These are phyloP conservation scores for Trichopria drosophilae DNA, from an alignment of 2,888 invertebrate species.

Conservation along the genomic window DNA sequence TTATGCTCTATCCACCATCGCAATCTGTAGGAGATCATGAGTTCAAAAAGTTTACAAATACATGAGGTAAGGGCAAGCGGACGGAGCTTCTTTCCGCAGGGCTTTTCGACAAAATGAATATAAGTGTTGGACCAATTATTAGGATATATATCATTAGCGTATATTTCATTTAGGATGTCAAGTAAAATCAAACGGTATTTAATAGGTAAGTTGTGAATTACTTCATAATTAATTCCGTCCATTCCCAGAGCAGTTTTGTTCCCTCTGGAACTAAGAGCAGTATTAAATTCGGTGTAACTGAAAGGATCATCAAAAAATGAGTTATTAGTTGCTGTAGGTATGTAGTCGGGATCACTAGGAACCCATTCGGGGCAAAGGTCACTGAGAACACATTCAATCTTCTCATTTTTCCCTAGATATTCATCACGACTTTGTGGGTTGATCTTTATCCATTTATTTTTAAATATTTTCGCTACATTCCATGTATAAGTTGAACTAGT, in stretches of 20 bases:
- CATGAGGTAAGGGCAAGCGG: conserved; percentile 31
- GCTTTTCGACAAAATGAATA: conserved; percentile 30
- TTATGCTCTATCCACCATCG: conserved; percentile 29
- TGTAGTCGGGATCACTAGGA: background rate
- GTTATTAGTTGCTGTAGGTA: background rate
- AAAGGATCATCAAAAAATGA: conserved; percentile 15
- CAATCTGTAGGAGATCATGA: conserved; percentile 26
- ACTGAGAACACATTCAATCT: background rate
- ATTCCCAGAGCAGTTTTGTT: conserved; percentile 30
- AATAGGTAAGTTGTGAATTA: conserved; percentile 17
- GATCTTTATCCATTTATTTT: conserved; percentile 7
- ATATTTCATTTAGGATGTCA: conserved; percentile 31
- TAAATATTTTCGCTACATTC: conserved; percentile 23
- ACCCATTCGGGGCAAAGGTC: conserved; percentile 15
- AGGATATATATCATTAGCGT: conserved; percentile 9
- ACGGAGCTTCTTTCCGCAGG: conserved; percentile 17
- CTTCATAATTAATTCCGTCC: conserved; percentile 28
- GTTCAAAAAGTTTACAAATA: conserved; percentile 30
- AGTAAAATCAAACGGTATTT: conserved; percentile 25
- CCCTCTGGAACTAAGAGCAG: conserved; percentile 18
- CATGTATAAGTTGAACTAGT: conserved; percentile 17
- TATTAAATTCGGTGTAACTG: conserved; percentile 25
- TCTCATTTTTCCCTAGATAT: background rate
- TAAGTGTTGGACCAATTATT: conserved; percentile 14
- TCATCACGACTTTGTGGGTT: background rate